phyloP scores from a whole-genome alignment of 2,797 vertebrate species.

The Amblyopsis hoosieri region DNA sequence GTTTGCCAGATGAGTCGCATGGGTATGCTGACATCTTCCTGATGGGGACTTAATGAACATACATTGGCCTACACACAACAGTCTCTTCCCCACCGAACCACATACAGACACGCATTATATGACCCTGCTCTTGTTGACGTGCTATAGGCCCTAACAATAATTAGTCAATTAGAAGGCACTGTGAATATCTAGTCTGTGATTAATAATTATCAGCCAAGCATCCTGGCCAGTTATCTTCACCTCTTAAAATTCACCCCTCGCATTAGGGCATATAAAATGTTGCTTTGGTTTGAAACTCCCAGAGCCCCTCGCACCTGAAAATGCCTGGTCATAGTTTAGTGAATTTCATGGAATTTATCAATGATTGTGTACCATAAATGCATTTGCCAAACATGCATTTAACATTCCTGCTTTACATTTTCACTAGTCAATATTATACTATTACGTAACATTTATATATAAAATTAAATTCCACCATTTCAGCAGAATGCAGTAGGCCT shows the following conservation, averaged over 20 bases:
- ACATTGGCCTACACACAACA: constrained; percentile 16
- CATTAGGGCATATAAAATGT: no score
- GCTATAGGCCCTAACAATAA: constrained; percentile 36
- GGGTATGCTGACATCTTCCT: constrained; percentile 29
- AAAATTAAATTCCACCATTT: constrained; percentile 14
- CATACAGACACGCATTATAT: neutral
- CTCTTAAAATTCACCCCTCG: constrained; percentile 19
- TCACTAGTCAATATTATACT: constrained; percentile 10
- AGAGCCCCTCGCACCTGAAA: no score
- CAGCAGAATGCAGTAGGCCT: constrained; percentile 17
- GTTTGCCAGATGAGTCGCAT: constrained; percentile 44
- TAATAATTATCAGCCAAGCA: constrained; percentile 42
- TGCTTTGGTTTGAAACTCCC: no score
- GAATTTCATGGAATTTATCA: no score
- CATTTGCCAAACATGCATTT: no score
- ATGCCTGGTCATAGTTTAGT: no score
- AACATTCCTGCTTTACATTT: no score
- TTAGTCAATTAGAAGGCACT: constrained; percentile 26
- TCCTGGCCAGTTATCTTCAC: neutral
- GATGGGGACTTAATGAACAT: constrained; percentile 31
- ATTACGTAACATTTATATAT: neutral
- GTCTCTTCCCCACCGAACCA: no score
- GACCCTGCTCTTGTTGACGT: constrained; percentile 43
- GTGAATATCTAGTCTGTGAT: constrained; percentile 42
- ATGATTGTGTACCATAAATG: no score